Evolutionary conservation across 2,113 vertebrate genomes (phyloP).

Genomic region (Oncorhynchus clarkii): DNA sequence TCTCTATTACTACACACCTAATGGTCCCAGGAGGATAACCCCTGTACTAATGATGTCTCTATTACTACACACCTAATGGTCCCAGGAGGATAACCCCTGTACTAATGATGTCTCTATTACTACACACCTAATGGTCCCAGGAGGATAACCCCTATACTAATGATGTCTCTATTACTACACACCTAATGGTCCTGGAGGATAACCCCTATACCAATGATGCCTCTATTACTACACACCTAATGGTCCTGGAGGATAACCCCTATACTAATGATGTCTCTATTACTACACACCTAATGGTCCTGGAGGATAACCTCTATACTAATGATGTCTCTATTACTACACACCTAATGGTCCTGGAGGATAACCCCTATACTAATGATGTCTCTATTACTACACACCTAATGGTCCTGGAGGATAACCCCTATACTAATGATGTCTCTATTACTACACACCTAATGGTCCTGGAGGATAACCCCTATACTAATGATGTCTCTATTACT

Average conservation of each 20-base stretch:
- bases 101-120: slow-evolving; percentile 1
- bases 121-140: background rate
- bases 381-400: background rate
- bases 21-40: background rate
- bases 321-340: slow-evolving; percentile 1
- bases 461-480: background rate
- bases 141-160: background rate
- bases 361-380: background rate
- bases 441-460: background rate
- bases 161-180: background rate
- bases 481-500: slow-evolving; percentile 2
- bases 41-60: background rate
- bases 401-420: background rate
- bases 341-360: background rate
- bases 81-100: background rate
- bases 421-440: background rate
- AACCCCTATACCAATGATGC: background rate
- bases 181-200: background rate
- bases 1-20: background rate
- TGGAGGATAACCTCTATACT: background rate
- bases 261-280: background rate
- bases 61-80: background rate
- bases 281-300: background rate
- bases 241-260: background rate
- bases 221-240: too few species aligned